Percentiles rank a stretch among this genome's conserved stretches.
These are phyloP conservation scores for Drosophila nebulosa DNA, from an alignment of 1,140 invertebrate genomes.

Conservation along the genomic window DNA sequence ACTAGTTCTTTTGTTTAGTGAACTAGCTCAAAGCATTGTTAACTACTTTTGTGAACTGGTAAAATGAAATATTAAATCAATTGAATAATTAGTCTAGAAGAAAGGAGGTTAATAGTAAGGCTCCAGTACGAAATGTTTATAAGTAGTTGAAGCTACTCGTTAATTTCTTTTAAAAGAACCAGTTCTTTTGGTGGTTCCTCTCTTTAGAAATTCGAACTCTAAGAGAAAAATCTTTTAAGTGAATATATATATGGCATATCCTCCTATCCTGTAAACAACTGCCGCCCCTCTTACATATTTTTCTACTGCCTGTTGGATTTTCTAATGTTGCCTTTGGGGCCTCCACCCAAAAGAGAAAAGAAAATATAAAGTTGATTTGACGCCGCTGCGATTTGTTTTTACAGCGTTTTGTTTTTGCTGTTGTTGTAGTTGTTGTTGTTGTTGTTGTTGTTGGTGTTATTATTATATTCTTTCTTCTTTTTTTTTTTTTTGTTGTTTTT, in stretches of 20 bases:
- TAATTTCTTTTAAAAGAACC: too few species aligned
- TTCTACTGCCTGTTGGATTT: constrained; percentile 3
- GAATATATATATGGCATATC: neutral
- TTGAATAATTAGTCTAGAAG: too few species aligned
- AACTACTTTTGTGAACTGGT: neutral
- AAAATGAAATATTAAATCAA: too few species aligned
- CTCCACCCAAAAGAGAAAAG: neutral
- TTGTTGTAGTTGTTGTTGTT: neutral
- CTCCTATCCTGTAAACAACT: neutral
- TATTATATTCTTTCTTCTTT: neutral
- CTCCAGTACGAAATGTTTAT: too few species aligned
- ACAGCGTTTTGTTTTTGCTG: constrained; percentile 48
- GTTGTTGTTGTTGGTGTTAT: neutral
- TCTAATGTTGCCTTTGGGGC: constrained; percentile 32
- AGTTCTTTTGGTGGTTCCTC: neutral
- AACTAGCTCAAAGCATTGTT: neutral
- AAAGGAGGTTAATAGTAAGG: too few species aligned
- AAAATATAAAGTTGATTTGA: constrained; percentile 68
- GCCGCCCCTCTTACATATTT: neutral
- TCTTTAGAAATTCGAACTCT: neutral
- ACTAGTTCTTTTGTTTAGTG: neutral
- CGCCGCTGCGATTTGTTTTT: constrained; percentile 66
- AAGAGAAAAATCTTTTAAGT: neutral
- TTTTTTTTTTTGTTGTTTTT: neutral
- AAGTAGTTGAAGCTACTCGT: too few species aligned